phyloP scores from a whole-genome alignment of 2,888 invertebrate species.

The Drosophila mulleri region DNA sequence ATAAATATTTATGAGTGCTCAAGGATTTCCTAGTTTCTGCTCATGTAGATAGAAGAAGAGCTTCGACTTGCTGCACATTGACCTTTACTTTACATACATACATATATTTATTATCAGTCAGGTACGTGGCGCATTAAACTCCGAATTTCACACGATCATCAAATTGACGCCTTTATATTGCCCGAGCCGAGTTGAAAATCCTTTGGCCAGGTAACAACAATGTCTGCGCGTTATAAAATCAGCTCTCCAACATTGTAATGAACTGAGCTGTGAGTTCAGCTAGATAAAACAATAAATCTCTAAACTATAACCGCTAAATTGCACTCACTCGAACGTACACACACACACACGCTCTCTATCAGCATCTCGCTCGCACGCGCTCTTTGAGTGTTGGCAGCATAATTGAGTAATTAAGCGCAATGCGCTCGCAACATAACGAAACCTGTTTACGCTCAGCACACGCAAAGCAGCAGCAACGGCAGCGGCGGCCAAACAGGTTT shows the following conservation, averaged over 20 bases:
- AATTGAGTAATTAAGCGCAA: constrained; percentile 74
- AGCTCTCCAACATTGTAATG: constrained; percentile 50
- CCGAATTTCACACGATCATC: constrained; percentile 63
- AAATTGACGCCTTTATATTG: constrained; percentile 41
- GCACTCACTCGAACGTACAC: constrained; percentile 30
- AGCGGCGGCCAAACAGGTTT: constrained; percentile 56
- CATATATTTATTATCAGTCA: background rate
- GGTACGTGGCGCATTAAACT: constrained; percentile 18
- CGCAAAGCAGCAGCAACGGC: background rate
- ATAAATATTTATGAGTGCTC: constrained; percentile 72
- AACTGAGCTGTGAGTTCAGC: constrained; percentile 59
- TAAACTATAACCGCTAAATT: constrained; percentile 61
- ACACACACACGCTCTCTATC: background rate
- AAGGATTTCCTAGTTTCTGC: constrained; percentile 25
- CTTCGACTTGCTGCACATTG: background rate
- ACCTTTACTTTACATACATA: background rate
- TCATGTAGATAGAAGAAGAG: background rate
- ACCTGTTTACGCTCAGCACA: constrained; percentile 58
- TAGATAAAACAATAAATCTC: constrained; percentile 73
- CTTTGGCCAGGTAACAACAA: constrained; percentile 21
- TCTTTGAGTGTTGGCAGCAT: constrained; percentile 49
- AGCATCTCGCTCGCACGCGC: constrained; percentile 2
- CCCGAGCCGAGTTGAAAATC: constrained; percentile 1
- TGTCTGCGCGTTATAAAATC: constrained; percentile 41
- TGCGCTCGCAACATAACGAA: constrained; percentile 60